A percentile compares a stretch with the other conserved stretches of the same genome.
Conservation (phyloP, 1,140 invertebrate species). For the Drosophila insularis region DNA sequence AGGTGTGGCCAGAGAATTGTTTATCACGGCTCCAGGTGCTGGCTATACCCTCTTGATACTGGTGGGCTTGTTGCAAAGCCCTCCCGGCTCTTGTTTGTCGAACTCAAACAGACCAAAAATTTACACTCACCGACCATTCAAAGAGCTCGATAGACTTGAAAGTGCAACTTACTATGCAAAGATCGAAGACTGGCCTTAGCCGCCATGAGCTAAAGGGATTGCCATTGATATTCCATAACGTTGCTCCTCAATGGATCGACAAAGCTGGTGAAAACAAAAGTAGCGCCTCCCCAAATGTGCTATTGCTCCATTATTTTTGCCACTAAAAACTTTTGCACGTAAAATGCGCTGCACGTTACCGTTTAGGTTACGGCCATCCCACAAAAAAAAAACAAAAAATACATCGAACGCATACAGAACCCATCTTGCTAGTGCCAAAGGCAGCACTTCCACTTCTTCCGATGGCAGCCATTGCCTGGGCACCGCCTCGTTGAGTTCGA, state of each 20-base stretch:
- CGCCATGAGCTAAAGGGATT: not conserved
- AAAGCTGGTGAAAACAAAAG: constrained; percentile 39
- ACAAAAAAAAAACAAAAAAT: constrained; percentile 3
- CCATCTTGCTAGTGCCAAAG: constrained; percentile 30
- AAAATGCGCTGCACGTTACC: constrained; percentile 66
- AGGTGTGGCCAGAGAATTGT: not conserved
- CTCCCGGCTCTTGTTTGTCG: not conserved
- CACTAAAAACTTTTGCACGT: constrained; percentile 77
- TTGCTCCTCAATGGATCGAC: constrained; percentile 43
- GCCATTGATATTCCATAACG: not conserved
- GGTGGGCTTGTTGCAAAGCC: not conserved
- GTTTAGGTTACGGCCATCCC: constrained; percentile 34
- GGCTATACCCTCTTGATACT: not conserved
- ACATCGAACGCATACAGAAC: constrained; percentile 23
- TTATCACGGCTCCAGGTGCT: constrained; percentile 5
- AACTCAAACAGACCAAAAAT: not conserved
- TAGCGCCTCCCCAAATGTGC: constrained; percentile 38
- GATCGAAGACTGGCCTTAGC: not conserved
- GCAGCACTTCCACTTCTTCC: constrained; percentile 25
- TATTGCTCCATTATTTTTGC: constrained; percentile 75
- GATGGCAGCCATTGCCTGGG: constrained; percentile 21
- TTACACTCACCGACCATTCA: not conserved
- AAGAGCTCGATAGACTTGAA: not conserved
- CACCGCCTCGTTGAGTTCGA: constrained; percentile 53
- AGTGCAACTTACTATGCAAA: not conserved